Percentiles rank a stretch among this genome's conserved stretches.
Evolutionary conservation across 2,888 invertebrate species (phyloP).

Genomic region (Caenorhabditis panamensis): DNA sequence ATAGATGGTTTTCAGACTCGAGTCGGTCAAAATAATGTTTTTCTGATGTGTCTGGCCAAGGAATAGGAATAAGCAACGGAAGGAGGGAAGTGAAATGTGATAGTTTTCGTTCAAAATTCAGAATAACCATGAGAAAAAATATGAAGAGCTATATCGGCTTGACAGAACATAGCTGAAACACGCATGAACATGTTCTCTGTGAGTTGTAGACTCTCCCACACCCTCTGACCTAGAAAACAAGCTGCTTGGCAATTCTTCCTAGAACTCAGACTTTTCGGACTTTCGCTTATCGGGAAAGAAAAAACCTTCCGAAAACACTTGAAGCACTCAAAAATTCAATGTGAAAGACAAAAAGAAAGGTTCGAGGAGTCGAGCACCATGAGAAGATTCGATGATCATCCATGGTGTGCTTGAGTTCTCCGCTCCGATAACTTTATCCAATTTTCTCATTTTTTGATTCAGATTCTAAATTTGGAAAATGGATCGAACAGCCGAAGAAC

Average conservation of each 20-base stretch:
- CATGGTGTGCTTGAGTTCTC: not conserved
- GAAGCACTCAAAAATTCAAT: conserved; percentile 14
- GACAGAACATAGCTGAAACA: no score
- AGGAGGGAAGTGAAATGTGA: conserved; percentile 1
- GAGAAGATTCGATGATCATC: conserved; percentile 30
- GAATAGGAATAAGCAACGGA: not conserved
- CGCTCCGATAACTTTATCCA: conserved; percentile 25
- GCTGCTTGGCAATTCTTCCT: not conserved
- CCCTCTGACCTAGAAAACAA: not conserved
- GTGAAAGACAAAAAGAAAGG: conserved; percentile 10
- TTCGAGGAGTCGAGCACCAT: conserved; percentile 12
- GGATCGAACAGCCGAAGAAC: conserved; percentile 7
- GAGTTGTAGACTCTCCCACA: not conserved
- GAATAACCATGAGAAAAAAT: not conserved
- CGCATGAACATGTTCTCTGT: no score
- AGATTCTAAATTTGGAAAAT: not conserved
- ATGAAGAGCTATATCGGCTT: no score
- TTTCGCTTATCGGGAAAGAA: conserved; percentile 7
- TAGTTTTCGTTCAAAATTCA: not conserved
- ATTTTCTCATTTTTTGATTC: conserved; percentile 12
- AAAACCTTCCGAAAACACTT: conserved; percentile 21
- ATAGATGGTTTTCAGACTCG: not conserved
- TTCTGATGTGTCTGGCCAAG: not conserved
- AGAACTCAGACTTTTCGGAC: not conserved
- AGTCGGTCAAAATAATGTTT: not conserved